Evolutionary conservation across 2,797 vertebrate species (phyloP).

Genomic region (Diplodus sargus): DNA sequence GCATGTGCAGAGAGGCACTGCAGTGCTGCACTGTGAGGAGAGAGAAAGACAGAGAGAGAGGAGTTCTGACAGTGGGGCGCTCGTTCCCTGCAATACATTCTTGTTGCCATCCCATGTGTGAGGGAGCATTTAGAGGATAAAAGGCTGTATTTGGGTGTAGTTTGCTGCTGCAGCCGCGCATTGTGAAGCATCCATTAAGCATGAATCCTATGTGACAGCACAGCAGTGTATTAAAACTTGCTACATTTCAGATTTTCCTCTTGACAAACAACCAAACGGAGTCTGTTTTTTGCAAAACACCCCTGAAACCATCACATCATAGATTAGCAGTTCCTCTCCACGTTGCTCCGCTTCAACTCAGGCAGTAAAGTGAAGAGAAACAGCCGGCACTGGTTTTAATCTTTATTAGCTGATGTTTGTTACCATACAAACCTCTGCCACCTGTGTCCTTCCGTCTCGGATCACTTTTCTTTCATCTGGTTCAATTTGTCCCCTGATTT

Average conservation of each 20-base stretch:
- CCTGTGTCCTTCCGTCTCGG: constrained; percentile 7
- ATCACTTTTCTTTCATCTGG: constrained; percentile 41
- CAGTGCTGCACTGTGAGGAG: constrained; percentile 73
- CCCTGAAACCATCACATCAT: constrained; percentile 1
- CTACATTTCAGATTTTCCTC: constrained; percentile 23
- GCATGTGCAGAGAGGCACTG: constrained; percentile 83
- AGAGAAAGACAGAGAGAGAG: constrained; percentile 61
- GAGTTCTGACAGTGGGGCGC: constrained; percentile 61
- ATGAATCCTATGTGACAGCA: constrained; percentile 12
- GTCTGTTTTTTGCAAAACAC: constrained; percentile 8
- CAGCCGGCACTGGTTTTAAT: constrained; percentile 20
- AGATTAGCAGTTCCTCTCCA: neutral
- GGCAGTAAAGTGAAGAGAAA: constrained; percentile 34
- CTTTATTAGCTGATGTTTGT: constrained; percentile 22
- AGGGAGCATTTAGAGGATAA: constrained; percentile 50
- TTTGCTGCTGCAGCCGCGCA: constrained; percentile 19
- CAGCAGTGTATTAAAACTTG: neutral
- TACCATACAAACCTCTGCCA: constrained; percentile 4
- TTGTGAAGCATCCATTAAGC: constrained; percentile 33
- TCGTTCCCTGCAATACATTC: constrained; percentile 56
- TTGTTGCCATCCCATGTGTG: constrained; percentile 36
- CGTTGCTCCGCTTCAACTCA: too few species aligned
- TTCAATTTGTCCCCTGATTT: constrained; percentile 31
- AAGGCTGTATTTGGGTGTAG: constrained; percentile 18
- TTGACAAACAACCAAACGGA: neutral